Conservation (phyloP, 2,797 vertebrate species). For the Prunella strophiata region DNA sequence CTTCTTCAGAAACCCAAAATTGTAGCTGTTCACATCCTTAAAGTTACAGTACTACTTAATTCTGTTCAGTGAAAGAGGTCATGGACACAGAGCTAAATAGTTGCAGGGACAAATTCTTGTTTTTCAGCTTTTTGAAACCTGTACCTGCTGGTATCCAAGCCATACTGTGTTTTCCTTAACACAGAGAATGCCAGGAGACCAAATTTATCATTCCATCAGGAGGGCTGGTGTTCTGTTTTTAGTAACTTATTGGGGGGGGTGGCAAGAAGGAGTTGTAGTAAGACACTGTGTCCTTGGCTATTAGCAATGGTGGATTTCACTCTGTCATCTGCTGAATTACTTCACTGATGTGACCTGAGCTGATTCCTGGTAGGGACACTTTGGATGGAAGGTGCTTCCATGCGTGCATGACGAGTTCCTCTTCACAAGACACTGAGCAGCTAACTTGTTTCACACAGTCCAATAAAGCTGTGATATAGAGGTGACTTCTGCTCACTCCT, state of each 20-base stretch:
- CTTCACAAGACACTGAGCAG: background rate
- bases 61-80: background rate
- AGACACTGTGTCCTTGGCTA: background rate
- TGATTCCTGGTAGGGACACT: background rate
- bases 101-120: background rate
- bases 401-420: fast-evolving
- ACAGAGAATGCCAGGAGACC: background rate
- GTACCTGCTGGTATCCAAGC: background rate
- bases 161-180: background rate
- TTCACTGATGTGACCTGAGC: background rate
- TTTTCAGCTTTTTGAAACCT: background rate
- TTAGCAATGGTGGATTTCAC: background rate
- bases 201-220: background rate
- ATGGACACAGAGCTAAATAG: background rate
- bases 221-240: background rate
- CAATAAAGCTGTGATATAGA: background rate
- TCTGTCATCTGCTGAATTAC: fast-evolving
- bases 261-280: background rate
- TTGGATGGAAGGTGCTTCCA: background rate
- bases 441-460: background rate
- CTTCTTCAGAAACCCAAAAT: background rate
- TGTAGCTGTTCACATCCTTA: background rate
- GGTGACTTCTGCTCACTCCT: background rate
- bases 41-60: background rate
- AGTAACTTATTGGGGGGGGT: background rate